phyloP scores from a whole-genome alignment of 2,888 invertebrate species.

The Acanthosepion esculentum region DNA sequence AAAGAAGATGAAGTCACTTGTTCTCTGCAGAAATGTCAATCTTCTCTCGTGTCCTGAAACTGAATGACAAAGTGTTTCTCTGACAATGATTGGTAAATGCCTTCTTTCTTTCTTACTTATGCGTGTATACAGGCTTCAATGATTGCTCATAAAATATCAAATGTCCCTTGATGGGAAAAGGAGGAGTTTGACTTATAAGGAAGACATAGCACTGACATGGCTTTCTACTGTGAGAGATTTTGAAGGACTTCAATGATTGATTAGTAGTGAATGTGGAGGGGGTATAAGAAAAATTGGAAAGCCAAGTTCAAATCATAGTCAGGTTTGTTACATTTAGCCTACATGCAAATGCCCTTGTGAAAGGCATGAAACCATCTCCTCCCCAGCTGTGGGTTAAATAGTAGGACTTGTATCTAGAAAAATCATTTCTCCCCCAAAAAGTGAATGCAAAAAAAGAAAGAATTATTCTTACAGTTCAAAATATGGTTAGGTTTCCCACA shows the following conservation, averaged over 20 bases:
- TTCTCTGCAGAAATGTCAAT: neutral
- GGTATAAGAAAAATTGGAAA: no score
- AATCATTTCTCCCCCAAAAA: no score
- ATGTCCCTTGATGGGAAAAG: neutral
- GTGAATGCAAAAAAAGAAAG: no score
- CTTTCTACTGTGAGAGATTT: neutral
- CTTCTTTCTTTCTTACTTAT: neutral
- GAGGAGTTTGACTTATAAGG: neutral
- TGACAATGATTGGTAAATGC: neutral
- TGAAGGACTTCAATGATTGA: neutral
- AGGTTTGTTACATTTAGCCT: no score
- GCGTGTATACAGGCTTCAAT: neutral
- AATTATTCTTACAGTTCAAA: no score
- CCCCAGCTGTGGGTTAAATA: no score
- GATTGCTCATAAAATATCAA: neutral
- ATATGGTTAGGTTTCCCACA: no score
- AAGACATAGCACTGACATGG: neutral
- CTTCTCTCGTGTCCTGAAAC: neutral
- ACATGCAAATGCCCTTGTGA: no score
- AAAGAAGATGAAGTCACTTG: conserved; percentile 24
- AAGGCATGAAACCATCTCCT: no score
- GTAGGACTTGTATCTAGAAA: no score
- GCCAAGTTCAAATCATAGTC: no score
- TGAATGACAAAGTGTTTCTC: neutral
- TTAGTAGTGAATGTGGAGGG: no score